Conservation (phyloP, 1,140 invertebrate species). For the Caenorhabditis brenneri region DNA sequence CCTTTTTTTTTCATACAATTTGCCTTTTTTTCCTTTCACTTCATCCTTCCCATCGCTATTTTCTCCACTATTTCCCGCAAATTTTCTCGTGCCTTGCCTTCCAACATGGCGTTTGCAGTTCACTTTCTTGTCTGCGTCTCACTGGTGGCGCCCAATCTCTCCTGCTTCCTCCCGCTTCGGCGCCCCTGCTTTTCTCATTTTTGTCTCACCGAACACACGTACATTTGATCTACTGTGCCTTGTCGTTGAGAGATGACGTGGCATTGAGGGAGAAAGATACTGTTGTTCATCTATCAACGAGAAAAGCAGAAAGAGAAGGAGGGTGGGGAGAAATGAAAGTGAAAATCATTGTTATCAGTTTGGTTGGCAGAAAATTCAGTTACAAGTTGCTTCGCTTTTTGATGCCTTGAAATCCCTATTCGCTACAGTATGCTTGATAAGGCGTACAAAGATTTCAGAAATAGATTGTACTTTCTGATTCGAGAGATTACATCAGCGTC, state of each 20-base stretch:
- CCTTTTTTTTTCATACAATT: background rate
- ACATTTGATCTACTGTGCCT: background rate
- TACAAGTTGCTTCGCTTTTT: background rate
- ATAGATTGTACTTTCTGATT: no score
- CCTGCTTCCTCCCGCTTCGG: background rate
- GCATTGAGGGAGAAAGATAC: background rate
- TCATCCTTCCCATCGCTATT: background rate
- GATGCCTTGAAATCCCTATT: background rate
- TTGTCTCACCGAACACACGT: background rate
- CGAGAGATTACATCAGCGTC: no score
- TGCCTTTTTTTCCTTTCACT: background rate
- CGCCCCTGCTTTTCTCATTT: background rate
- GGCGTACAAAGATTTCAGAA: no score
- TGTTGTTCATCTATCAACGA: background rate
- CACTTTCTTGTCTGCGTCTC: background rate
- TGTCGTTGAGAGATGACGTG: background rate
- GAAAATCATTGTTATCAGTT: background rate
- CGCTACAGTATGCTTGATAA: background rate
- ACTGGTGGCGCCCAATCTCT: slow-evolving; percentile 11
- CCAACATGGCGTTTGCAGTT: slow-evolving; percentile 21
- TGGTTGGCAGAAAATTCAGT: background rate
- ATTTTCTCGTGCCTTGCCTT: background rate
- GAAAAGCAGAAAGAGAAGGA: background rate
- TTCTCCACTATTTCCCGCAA: background rate
- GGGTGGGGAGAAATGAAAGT: background rate